Evolutionary conservation across 2,113 vertebrate genomes (phyloP).

Genomic region (Lamprologus tigripictilis): DNA sequence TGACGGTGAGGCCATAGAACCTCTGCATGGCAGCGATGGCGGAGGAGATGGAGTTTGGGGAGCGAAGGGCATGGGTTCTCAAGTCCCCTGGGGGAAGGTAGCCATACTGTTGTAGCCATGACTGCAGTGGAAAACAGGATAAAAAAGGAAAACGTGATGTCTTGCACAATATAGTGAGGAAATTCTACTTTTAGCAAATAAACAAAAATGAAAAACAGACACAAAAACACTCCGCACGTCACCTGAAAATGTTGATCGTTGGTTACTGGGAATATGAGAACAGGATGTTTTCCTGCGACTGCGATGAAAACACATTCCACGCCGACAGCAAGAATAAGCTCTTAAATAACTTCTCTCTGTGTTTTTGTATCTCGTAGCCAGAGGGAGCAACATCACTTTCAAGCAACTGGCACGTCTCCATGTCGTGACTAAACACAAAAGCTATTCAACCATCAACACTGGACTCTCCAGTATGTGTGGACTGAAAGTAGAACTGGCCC

Average conservation of each 20-base stretch:
- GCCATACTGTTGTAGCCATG: conserved; percentile 89
- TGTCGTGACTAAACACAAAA: not conserved
- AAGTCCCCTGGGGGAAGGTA: conserved; percentile 90
- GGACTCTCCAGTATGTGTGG: not conserved
- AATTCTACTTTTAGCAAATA: not conserved
- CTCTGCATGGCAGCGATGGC: conserved; percentile 85
- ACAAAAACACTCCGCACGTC: not conserved
- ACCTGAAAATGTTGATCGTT: not conserved
- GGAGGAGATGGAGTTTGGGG: conserved; percentile 79
- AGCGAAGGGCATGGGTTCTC: conserved; percentile 80
- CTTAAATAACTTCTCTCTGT: not conserved
- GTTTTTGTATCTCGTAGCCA: conserved; percentile 6
- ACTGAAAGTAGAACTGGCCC: not conserved
- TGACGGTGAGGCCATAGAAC: conserved; percentile 83
- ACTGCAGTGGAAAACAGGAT: conserved; percentile 55
- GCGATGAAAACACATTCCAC: conserved; percentile 41
- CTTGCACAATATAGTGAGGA: not conserved
- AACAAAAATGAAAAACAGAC: not conserved
- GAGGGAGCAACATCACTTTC: not conserved
- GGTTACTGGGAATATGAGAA: not conserved
- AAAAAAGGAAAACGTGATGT: not conserved
- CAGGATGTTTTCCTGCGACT: not conserved
- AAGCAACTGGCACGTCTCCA: conserved; percentile 11
- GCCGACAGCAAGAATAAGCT: conserved; percentile 7
- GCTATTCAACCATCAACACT: not conserved